phyloP scores from a whole-genome alignment of 2,888 invertebrate genomes.

The Phengaris alcon region DNA sequence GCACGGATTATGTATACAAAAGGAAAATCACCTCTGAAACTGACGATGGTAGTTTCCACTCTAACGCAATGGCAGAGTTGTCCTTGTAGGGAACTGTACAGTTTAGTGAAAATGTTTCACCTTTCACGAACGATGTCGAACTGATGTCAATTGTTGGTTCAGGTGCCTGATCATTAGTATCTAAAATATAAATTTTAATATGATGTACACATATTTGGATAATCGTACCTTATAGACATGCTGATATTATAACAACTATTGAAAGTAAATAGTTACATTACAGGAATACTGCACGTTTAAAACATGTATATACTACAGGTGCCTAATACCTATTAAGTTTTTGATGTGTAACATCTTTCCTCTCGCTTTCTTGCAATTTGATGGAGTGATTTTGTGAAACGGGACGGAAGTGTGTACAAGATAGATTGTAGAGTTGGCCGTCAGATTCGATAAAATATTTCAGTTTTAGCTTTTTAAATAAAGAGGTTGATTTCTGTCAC shows the following conservation, averaged over 20 bases:
- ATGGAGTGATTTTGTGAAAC: too few relatives aligned
- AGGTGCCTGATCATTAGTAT: conserved; percentile 43
- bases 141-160: conserved; percentile 45
- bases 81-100: conserved; percentile 53
- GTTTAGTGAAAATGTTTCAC: conserved; percentile 60
- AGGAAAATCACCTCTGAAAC: conserved; percentile 43
- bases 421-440: too few relatives aligned
- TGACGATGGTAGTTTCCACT: conserved; percentile 49
- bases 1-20: conserved; percentile 14
- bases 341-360: too few relatives aligned
- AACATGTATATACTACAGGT: too few relatives aligned
- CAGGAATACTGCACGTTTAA: too few relatives aligned
- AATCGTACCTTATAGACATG: conserved; percentile 6
- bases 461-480: too few relatives aligned
- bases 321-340: too few relatives aligned
- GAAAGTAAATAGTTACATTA: background rate
- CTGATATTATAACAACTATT: background rate
- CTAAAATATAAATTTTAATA: conserved; percentile 38
- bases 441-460: too few relatives aligned
- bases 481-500: too few relatives aligned
- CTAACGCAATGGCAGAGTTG: conserved; percentile 49
- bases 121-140: conserved; percentile 48
- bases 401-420: too few relatives aligned
- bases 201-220: background rate
- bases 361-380: too few relatives aligned